Base-by-base conservation (phyloP, 2,113 vertebrate genomes). In the Plecotus auritus region DNA sequence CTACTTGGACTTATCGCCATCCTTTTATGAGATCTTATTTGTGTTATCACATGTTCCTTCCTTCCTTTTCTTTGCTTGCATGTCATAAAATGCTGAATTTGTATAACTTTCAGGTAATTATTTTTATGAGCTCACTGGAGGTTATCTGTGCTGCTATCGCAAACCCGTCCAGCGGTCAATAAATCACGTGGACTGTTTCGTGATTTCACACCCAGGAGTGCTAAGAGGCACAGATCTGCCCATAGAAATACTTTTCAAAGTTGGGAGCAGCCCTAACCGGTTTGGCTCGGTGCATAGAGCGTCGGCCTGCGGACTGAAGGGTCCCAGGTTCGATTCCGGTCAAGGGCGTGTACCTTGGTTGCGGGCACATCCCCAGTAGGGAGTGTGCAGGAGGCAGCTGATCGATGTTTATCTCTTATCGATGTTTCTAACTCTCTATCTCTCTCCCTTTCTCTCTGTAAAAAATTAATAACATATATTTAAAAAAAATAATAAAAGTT, bases 81-180 rank as follows among this genome's bases (percentile, higher is more conserved):
- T 93, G 92, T 88, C 97, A 92, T 88, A 89, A 96, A 94, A 87
- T 89, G 89, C 90, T 84, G 76, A 91, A 91, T 96, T 96, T 93
- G 74, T 95, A 64, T 47, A 95, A 88, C 49, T 92, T 95, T 83
- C 73, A 89, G 69, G 74, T 95, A 96, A 93, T 97, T 88, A 91
- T 91, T 97, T 95, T 95, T 96, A 93, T 90, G 91, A 76, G 81
- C 70, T 96, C 66, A 49, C 20, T 45, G 59, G 85, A 92, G 56
- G 82, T 96, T 96, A 96, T 92, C 92, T 30, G 88, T 22, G 56
- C 10, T n/a, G 28, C 56, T 93, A 90, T 94, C 72, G n/a, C n/a
- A 80, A 88, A 88, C 14, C n/a, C 7, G 78, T 81, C n/a, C 18
- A 35, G 23, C 0, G 18, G 69, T 49, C 92, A 93, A 64, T 56